Base-by-base conservation (phyloP, 2,113 vertebrate species). In the Solea senegalensis region DNA sequence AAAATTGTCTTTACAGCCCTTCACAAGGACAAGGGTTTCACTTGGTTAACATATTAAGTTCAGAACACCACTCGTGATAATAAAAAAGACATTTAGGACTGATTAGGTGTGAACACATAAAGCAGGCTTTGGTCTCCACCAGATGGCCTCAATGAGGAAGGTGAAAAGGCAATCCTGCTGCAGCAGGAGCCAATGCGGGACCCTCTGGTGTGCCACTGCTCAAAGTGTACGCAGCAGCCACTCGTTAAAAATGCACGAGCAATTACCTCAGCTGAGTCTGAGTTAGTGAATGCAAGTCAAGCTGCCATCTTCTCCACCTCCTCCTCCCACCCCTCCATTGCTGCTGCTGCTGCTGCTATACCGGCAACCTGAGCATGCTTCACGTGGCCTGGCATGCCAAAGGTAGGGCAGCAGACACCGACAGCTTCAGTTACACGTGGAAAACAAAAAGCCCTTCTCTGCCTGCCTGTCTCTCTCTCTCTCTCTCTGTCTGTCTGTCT, bases 171-270 rank as follows among this genome's bases (percentile, higher is more conserved):
- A 53, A 16, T 45, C 63, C 65, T 80, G 68, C 80, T 59, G 77
- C 82, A 81, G 74, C 7, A 34, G 61, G 58, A 66, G 80, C 58
- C 61, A 4, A 21, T 60, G 79, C 69, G 15, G 72, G 74, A 80
- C 81, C 75, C 80, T 79, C 72, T 56, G 56, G 77, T 55, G 76
- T 21, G 45, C 69, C 60, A 77, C 74, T 80, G 60, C 87, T 82
- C 54, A 86, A 85, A 89, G 86, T 59, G 69, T 70, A 74, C 57
- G 65, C 82, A 70, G 80, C 85, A 82, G 83, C 78, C 78, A 65
- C 65, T 89, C 76, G 69, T 92, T 91, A 92, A 91, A 91, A 90
- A 92, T 90, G 83, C 73, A 89, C 57, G 81, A 91, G 90, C 88
- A 91, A 91, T 90, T 90, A 91, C 79, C 70, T 81, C 26, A 59